A percentile compares a stretch with the other conserved stretches of the same genome.
Evolutionary conservation across 2,113 vertebrate genomes (phyloP).

Genomic region (Ploceus nigricollis): DNA sequence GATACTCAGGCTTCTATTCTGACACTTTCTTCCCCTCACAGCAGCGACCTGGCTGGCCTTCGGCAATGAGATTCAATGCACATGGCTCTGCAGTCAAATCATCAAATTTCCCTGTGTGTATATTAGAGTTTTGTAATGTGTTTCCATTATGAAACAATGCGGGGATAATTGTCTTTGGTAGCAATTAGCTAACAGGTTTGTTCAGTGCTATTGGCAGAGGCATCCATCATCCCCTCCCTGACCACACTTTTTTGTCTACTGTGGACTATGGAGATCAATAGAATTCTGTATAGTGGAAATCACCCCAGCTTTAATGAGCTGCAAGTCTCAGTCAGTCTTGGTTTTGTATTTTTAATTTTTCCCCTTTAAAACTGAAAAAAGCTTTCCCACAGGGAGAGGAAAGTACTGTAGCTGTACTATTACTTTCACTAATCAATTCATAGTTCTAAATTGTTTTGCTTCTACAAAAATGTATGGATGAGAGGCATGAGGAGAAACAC

Average conservation of each 20-base stretch:
- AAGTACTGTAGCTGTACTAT: constrained; percentile 79
- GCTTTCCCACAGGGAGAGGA: constrained; percentile 73
- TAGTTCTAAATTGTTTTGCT: constrained; percentile 74
- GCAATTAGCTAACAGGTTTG: constrained; percentile 98
- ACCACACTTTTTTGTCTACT: constrained; percentile 82
- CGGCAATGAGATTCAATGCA: constrained; percentile 87
- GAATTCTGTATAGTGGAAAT: constrained; percentile 93
- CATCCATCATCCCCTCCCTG: constrained; percentile 89
- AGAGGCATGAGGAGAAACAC: background rate
- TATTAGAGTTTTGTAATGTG: constrained; percentile 95
- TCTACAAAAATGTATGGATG: constrained; percentile 43
- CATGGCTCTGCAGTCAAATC: constrained; percentile 85
- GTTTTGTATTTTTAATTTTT: constrained; percentile 86
- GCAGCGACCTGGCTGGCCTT: constrained; percentile 83
- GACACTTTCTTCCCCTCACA: constrained; percentile 77
- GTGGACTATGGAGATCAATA: constrained; percentile 90
- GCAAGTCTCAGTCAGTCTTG: constrained; percentile 80
- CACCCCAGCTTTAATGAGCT: constrained; percentile 88
- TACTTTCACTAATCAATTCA: constrained; percentile 84
- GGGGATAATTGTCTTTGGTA: constrained; percentile 97
- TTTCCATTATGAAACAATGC: constrained; percentile 96
- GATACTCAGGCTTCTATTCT: constrained; percentile 81
- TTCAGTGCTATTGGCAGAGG: constrained; percentile 92
- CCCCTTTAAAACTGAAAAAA: constrained; percentile 85
- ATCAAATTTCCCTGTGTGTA: constrained; percentile 92